Percentiles rank a stretch among this genome's conserved stretches.
Conservation (phyloP, 2,797 vertebrate species). For the Heteromormyrus szaboi region DNA sequence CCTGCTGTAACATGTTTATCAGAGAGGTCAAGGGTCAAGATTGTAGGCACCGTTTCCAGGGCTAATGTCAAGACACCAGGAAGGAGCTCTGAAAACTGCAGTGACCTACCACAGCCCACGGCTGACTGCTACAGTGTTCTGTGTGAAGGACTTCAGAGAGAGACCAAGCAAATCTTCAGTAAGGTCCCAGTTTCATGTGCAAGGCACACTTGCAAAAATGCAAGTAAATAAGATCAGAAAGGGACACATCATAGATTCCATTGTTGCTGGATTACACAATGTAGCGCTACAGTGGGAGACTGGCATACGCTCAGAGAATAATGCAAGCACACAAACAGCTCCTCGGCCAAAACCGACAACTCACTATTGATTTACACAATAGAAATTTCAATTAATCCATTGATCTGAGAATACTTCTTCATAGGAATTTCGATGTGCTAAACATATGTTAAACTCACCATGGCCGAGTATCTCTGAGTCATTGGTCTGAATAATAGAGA, state of each 20-base stretch:
- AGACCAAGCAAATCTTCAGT: not conserved
- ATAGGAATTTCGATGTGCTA: not conserved
- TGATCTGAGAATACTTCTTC: not conserved
- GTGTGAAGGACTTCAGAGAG: not conserved
- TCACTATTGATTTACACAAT: not conserved
- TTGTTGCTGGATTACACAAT: not conserved
- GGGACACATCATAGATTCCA: not conserved
- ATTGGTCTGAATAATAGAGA: not conserved
- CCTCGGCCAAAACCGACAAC: not conserved
- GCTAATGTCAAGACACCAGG: not conserved
- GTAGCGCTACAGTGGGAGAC: not conserved
- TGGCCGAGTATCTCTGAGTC: not conserved
- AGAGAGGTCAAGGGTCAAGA: constrained; percentile 21
- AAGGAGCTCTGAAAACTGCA: not conserved
- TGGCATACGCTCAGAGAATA: not conserved
- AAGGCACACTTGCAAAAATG: not conserved
- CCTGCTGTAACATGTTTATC: constrained; percentile 28
- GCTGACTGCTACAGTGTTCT: not conserved
- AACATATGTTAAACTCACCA: not conserved
- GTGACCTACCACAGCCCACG: not conserved
- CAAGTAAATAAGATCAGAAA: not conserved
- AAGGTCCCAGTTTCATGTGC: not conserved
- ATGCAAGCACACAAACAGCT: not conserved
- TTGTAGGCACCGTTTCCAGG: constrained; percentile 18
- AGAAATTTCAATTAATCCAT: not conserved